Base-by-base conservation (phyloP, 2,797 vertebrate genomes). In the Natrix natrix region DNA sequence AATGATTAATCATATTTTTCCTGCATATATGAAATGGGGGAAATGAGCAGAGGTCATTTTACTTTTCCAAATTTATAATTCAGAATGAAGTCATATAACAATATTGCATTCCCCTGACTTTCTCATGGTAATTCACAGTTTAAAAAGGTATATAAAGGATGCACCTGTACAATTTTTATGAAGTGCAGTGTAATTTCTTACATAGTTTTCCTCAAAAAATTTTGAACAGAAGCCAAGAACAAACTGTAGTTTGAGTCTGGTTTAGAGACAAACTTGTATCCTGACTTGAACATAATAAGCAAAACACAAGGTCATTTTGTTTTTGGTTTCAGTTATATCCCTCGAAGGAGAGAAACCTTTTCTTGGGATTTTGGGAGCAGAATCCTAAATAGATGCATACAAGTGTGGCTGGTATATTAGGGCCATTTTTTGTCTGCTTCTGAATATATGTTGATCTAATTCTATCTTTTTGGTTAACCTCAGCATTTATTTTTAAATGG, bases 401-500 rank as follows among this genome's bases (percentile, higher is more conserved):
- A 43, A 8, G 37, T 26, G 13, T 43, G 48, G 20, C 74, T 83
- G 37, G 74, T 48, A 24, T 83, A 83, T 93, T 86, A 66, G 74
- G 90, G 26, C 63, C 86, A 13, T 17, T 91, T 52, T 93, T 88
- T 12, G 26, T 88, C 43, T 90, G 37, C 32, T 87, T 90, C 63
- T 59, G 43, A 89, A 91, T 87, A 43, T 93, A 89, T 66, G 69
- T 0, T 1, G 86, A 91, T 95, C 91, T 96, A 88, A 95, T 96
- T 91, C 91, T 93, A 93, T 5, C 66, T 94, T 89, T 94, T 92
- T 88, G 91, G 48, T 93, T 94, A 91, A 92, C 90, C 63, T 93
- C 92, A 94, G 93, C 93, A 61, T 93, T 93, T 96, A 94, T 96
- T 96, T 95, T 95, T 94, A 89, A 88, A 7, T 54, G 90, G 0